Percentiles rank a stretch among this genome's conserved stretches.
phyloP scores from a whole-genome alignment of 2,888 invertebrate genomes.

The Microchrysa polita region DNA sequence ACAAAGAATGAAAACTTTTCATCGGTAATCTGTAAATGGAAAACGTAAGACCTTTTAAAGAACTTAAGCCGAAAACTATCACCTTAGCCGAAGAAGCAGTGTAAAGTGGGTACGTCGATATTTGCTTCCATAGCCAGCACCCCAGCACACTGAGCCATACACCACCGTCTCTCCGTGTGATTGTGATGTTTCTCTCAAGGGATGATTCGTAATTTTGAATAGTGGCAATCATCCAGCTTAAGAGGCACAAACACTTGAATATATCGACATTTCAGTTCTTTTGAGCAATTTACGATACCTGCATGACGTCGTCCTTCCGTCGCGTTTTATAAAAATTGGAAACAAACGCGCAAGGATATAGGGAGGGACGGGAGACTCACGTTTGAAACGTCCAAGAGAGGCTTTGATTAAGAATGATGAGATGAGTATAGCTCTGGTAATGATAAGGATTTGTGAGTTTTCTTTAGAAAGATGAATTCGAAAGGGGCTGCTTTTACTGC shows the following conservation, averaged over 20 bases:
- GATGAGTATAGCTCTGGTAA: neutral
- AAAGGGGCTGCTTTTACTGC: neutral
- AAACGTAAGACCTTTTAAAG: constrained; percentile 37
- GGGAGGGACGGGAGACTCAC: too few relatives aligned
- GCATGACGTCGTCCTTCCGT: constrained; percentile 18
- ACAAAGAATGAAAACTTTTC: constrained; percentile 23
- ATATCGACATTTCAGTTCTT: constrained; percentile 16
- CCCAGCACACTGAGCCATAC: too few relatives aligned
- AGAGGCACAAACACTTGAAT: neutral
- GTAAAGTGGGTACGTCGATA: constrained; percentile 7
- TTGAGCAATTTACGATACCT: constrained; percentile 38
- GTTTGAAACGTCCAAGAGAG: constrained; percentile 3
- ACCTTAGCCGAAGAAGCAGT: neutral
- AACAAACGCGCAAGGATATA: constrained; percentile 19
- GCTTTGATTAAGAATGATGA: constrained; percentile 11
- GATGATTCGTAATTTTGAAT: constrained; percentile 28
- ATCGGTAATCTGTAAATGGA: constrained; percentile 45
- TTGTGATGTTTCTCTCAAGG: neutral
- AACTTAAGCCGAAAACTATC: constrained; percentile 42
- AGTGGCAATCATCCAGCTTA: constrained; percentile 37
- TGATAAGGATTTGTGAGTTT: neutral
- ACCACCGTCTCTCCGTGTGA: too few relatives aligned
- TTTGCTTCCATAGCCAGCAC: neutral
- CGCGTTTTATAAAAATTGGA: constrained; percentile 35
- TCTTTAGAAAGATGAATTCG: neutral